Conservation (phyloP, 2,888 invertebrate species). For the Chesias legatella region DNA sequence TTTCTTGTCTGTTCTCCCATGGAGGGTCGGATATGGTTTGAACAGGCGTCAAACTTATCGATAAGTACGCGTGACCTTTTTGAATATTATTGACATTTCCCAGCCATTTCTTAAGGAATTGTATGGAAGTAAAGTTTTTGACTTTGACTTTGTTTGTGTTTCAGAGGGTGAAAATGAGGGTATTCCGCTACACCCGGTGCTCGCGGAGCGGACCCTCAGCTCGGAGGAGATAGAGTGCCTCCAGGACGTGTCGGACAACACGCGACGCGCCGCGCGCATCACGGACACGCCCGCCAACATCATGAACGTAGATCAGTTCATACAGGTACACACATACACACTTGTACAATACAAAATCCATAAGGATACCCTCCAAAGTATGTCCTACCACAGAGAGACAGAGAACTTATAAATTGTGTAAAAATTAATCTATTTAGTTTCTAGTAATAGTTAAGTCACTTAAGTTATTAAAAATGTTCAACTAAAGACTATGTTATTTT, state of each 20-base stretch:
- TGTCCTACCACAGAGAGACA: no score
- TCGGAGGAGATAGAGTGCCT: slow-evolving; percentile 77
- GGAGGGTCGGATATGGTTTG: no score
- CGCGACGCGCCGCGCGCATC: slow-evolving; percentile 88
- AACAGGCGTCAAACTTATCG: no score
- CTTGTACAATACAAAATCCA: background rate
- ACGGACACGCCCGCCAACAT: slow-evolving; percentile 93
- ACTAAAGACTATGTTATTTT: no score
- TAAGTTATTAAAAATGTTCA: no score
- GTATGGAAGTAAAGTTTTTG: no score
- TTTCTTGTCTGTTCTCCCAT: no score
- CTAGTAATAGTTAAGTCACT: no score
- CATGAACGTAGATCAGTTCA: slow-evolving; percentile 90
- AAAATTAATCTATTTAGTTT: no score
- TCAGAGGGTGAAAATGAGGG: slow-evolving; percentile 54
- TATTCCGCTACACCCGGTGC: slow-evolving; percentile 35
- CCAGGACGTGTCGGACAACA: slow-evolving; percentile 80
- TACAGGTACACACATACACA: slow-evolving; percentile 77
- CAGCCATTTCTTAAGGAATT: no score
- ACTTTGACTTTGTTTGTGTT: background rate
- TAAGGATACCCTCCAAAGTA: background rate
- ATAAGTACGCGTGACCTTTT: no score
- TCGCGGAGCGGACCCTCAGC: slow-evolving; percentile 54
- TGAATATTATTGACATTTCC: no score
- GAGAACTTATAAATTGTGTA: background rate